These are phyloP conservation scores for Salpingus planirostris DNA, from an alignment of 2,888 invertebrate species.

Conservation along the genomic window DNA sequence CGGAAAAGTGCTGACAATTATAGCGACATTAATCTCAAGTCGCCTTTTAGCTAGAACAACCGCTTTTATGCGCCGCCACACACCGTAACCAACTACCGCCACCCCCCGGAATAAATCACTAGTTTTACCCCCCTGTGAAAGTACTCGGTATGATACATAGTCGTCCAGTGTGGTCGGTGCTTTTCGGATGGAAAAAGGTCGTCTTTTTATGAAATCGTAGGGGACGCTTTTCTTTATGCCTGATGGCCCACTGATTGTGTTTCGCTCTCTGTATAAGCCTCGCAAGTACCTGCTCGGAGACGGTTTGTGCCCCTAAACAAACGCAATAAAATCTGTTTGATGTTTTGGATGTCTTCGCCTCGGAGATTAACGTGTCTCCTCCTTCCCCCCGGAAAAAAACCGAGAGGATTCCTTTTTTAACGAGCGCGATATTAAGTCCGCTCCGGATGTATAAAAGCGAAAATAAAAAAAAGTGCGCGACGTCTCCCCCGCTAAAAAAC, in stretches of 20 bases:
- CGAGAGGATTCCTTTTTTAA: slow-evolving; percentile 5
- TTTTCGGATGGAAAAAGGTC: too few species aligned
- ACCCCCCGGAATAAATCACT: too few species aligned
- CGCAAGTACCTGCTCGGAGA: too few species aligned
- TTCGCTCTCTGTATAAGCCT: slow-evolving; percentile 6
- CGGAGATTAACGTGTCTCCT: slow-evolving; percentile 10
- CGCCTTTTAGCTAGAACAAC: slow-evolving; percentile 15
- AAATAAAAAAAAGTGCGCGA: too few species aligned
- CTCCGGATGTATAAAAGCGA: too few species aligned
- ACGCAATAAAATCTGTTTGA: slow-evolving; percentile 11
- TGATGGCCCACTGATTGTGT: slow-evolving; percentile 10
- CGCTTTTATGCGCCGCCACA: slow-evolving; percentile 14
- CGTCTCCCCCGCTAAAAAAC: too few species aligned
- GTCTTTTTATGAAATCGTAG: too few species aligned
- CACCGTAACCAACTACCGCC: slow-evolving; percentile 15
- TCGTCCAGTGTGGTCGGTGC: too few species aligned
- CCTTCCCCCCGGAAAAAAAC: not conserved
- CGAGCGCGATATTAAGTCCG: slow-evolving; percentile 8
- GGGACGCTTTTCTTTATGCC: slow-evolving; percentile 13
- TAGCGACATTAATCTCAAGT: slow-evolving; percentile 18
- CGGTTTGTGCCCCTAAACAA: slow-evolving; percentile 3
- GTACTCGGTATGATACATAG: too few species aligned
- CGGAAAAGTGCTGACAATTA: slow-evolving; percentile 17
- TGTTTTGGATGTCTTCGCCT: slow-evolving; percentile 6
- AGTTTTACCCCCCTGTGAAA: too few species aligned